phyloP scores from a whole-genome alignment of 1,140 invertebrate genomes.

The Plectus sambesii region DNA sequence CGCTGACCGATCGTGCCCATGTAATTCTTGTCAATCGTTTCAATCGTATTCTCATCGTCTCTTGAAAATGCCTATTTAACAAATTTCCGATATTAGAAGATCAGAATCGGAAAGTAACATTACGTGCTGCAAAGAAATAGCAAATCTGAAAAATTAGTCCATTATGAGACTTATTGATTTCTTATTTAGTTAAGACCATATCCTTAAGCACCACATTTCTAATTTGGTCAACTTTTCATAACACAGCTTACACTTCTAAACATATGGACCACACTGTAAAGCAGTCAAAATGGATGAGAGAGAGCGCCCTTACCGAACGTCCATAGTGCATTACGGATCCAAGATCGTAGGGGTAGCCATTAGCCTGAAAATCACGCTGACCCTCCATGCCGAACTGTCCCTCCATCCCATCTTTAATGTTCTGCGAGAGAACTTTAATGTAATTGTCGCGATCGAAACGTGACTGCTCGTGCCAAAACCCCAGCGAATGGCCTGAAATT shows the following conservation, averaged over 20 bases:
- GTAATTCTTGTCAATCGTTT: slow-evolving; percentile 9
- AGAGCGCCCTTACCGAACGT: neutral
- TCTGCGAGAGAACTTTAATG: neutral
- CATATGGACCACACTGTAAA: neutral
- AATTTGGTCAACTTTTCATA: too few species aligned
- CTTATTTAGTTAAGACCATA: too few species aligned
- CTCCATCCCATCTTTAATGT: neutral
- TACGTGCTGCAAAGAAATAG: neutral
- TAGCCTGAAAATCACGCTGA: neutral
- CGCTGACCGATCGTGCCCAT: slow-evolving; percentile 6
- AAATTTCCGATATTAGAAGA: too few species aligned
- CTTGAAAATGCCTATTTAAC: slow-evolving; percentile 17
- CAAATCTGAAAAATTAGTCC: too few species aligned
- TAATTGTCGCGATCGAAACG: neutral
- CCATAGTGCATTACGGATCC: slow-evolving; percentile 5
- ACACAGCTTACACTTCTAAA: too few species aligned
- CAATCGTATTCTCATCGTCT: slow-evolving; percentile 11
- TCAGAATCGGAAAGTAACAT: neutral
- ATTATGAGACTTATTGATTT: too few species aligned
- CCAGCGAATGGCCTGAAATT: neutral
- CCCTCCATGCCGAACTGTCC: neutral
- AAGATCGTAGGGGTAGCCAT: neutral
- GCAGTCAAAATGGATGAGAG: neutral
- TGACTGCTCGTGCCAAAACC: neutral
- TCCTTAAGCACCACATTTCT: too few species aligned